These are phyloP conservation scores for Mycteria americana DNA, from an alignment of 2,797 vertebrate species.

Conservation along the genomic window DNA sequence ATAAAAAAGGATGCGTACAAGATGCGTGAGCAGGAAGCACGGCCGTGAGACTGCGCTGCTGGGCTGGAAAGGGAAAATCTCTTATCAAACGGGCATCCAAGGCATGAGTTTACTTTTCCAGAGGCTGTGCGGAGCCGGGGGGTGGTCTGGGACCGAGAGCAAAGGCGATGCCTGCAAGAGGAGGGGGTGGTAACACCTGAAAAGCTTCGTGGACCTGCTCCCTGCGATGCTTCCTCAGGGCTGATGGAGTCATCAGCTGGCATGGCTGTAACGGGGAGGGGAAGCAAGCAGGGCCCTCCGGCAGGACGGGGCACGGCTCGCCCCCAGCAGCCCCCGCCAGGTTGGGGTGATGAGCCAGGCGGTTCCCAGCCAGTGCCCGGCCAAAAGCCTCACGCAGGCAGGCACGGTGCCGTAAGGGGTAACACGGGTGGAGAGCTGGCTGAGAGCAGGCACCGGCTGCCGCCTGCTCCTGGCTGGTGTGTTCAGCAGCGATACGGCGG, in stretches of 20 bases:
- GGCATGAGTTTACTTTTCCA: background rate
- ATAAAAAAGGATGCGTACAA: background rate
- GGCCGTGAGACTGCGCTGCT: fast-evolving
- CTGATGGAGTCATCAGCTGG: background rate
- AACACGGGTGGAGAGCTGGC: background rate
- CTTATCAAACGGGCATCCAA: background rate
- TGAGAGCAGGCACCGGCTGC: background rate
- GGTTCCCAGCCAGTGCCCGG: background rate
- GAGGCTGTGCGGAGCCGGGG: background rate
- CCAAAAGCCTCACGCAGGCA: background rate
- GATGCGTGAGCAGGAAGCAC: background rate
- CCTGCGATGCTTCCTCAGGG: background rate
- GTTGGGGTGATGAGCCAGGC: background rate
- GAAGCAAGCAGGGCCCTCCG: background rate
- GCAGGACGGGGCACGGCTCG: background rate
- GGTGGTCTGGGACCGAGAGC: background rate
- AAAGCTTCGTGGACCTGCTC: background rate
- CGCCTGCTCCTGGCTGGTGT: background rate
- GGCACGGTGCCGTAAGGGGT: background rate
- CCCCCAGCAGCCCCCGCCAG: background rate
- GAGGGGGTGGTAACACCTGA: background rate
- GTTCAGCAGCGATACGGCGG: background rate
- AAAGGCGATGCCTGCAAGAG: background rate
- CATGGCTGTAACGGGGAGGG: background rate
- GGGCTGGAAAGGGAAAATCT: background rate